Evolutionary conservation across 2,888 invertebrate genomes (phyloP), one percentile per base, ranked within the genome.

Genomic region (Agriopis leucophaearia): DNA sequence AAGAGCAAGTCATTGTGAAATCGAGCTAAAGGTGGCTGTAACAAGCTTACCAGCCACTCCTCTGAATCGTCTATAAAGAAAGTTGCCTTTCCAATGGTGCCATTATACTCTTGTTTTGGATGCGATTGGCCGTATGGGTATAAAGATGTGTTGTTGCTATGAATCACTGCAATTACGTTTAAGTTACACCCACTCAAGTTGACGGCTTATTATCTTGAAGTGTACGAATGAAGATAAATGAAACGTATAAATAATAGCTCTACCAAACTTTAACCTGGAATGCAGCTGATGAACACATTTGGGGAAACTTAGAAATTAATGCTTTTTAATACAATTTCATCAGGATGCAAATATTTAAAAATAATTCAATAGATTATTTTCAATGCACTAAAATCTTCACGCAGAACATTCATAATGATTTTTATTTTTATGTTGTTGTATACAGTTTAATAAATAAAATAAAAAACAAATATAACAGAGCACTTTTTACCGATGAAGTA

Each of bases 1-100:
- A 57, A 62, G 75, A 79, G 81, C 88, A 78, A 88, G 89, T 88
- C 89, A 89, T 87, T 87, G 90, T 86, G 92, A 92, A 91, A 92
- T 89, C 90, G 86, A 85, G 81, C 86, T 84, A 80, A 86, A 84
- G 78, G 79, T 58, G 74, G 81, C 81, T 82, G 73, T 83, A 83
- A 82, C 84, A 78, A 79, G 63, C 64, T 64, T 44, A 66, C 69
- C 52, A 58, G 71, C 70, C 71, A 59, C 73, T 66, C 74, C 73
- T 69, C 66, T 64, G 72, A 77, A 75, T 72, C 81, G 80, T 81
- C 83, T 81, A 77, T 78, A 75, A 88, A 81, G 88, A 88, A 88
- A 88, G 88, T 85, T 84, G 83, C 84, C 84, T 88, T 88, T 88
- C 87, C 81, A 87, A 83, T 79, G 71, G 61, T 69, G 76, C 78